Evolutionary conservation across 2,797 vertebrate genomes (phyloP).

Genomic region (Iguana delicatissima): DNA sequence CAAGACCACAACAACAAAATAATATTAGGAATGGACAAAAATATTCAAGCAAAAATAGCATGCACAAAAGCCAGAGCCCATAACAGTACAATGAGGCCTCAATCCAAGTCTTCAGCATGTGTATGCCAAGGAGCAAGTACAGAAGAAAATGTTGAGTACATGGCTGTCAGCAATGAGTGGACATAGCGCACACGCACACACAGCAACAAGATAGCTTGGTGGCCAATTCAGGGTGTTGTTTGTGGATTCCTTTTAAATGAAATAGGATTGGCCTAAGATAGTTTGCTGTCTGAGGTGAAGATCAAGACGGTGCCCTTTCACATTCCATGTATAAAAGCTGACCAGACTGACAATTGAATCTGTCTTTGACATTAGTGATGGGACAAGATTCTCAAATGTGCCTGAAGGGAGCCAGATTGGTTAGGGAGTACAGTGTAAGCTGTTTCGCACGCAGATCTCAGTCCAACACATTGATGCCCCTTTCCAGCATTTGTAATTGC

Average conservation of each 20-base stretch:
- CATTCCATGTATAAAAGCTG: not conserved
- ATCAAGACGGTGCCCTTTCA: not conserved
- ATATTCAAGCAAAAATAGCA: not conserved
- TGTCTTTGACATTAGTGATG: not conserved
- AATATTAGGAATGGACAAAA: not conserved
- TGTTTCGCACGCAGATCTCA: not conserved
- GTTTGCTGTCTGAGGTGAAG: not conserved
- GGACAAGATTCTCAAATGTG: not conserved
- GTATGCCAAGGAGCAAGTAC: not conserved
- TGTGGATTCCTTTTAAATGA: not conserved
- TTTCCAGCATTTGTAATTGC: not conserved
- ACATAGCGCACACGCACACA: not conserved
- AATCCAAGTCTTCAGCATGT: not conserved
- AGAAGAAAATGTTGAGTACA: not conserved
- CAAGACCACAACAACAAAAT: not conserved
- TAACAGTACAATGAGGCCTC: not conserved
- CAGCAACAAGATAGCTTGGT: not conserved
- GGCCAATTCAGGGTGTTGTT: not conserved
- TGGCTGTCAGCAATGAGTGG: not conserved
- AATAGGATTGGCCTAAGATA: not conserved
- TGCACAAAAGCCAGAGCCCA: too few species aligned
- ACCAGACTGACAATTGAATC: not conserved
- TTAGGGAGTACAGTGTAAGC: not conserved
- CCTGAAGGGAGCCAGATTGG: not conserved
- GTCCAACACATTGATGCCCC: not conserved